Conservation (phyloP, 2,888 invertebrate genomes). For the Cheilosia pagana region DNA sequence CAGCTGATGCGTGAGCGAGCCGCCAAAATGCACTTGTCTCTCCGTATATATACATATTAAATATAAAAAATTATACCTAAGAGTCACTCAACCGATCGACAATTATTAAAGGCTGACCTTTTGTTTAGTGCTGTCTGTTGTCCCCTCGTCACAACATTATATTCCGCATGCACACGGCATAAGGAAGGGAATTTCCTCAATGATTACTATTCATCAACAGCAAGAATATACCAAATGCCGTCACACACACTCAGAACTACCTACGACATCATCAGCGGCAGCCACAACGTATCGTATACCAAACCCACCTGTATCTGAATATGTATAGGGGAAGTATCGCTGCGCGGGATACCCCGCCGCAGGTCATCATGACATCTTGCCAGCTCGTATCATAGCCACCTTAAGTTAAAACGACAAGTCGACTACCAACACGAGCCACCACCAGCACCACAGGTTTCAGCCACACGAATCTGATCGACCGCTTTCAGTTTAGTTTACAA, state of each 20-base stretch:
- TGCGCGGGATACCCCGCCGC: slow-evolving; percentile 47
- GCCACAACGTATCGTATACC: slow-evolving; percentile 12
- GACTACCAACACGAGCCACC: slow-evolving; percentile 15
- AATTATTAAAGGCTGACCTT: slow-evolving; percentile 36
- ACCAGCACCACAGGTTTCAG: slow-evolving; percentile 55
- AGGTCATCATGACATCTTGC: slow-evolving; percentile 70
- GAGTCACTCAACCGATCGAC: slow-evolving; percentile 61
- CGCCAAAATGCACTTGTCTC: slow-evolving; percentile 70
- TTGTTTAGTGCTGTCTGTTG: slow-evolving; percentile 10
- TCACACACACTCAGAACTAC: slow-evolving; percentile 27
- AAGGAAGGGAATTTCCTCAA: slow-evolving; percentile 58
- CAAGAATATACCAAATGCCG: slow-evolving; percentile 58
- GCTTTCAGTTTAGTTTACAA: slow-evolving; percentile 69
- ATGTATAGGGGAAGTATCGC: slow-evolving; percentile 69
- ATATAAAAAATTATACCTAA: slow-evolving; percentile 17
- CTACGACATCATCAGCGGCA: not conserved
- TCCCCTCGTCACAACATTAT: slow-evolving; percentile 45
- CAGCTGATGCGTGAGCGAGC: slow-evolving; percentile 61
- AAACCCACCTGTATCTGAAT: slow-evolving; percentile 74
- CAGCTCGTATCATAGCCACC: slow-evolving; percentile 55
- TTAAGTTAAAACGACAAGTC: slow-evolving; percentile 52
- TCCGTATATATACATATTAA: not conserved
- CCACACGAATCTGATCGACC: slow-evolving; percentile 57
- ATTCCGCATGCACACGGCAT: slow-evolving; percentile 30
- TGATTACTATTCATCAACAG: slow-evolving; percentile 38